Conservation (phyloP, 2,888 invertebrate genomes). For the Colostygia pectinataria region DNA sequence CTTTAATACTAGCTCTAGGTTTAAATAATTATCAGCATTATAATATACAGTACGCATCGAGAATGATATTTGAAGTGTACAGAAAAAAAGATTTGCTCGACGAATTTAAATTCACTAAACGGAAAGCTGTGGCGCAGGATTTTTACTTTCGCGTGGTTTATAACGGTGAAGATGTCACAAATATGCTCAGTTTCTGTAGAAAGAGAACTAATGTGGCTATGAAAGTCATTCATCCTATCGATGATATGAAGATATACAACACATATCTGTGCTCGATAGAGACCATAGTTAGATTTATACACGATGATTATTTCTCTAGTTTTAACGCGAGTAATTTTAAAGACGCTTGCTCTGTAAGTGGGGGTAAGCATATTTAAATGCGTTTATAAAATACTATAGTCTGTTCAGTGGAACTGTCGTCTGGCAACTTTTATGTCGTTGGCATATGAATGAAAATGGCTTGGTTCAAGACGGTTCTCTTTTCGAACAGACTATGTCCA, state of each 20-base stretch:
- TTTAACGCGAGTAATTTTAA: constrained; percentile 95
- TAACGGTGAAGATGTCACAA: constrained; percentile 94
- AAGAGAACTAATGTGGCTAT: constrained; percentile 78
- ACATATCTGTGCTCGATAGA: constrained; percentile 92
- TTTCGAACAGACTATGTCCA: no score
- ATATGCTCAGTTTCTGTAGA: constrained; percentile 90
- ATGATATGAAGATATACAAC: constrained; percentile 60
- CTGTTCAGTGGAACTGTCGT: no score
- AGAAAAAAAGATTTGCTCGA: constrained; percentile 81
- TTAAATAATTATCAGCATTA: constrained; percentile 84
- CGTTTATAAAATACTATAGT: no score
- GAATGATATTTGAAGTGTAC: constrained; percentile 94
- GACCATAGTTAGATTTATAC: constrained; percentile 92
- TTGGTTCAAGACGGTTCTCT: no score
- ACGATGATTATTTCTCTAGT: constrained; percentile 92
- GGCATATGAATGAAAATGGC: no score
- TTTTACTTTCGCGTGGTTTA: constrained; percentile 92
- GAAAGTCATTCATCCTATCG: constrained; percentile 67
- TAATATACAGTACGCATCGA: constrained; percentile 92
- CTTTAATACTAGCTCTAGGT: constrained; percentile 91
- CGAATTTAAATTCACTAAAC: constrained; percentile 80
- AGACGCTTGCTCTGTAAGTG: constrained; percentile 86
- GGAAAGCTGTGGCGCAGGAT: constrained; percentile 84
- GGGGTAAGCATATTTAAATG: constrained; percentile 42
- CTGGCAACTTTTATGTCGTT: no score